Percentiles rank a stretch among this genome's conserved stretches.
Evolutionary conservation across 2,797 vertebrate species (phyloP).

Genomic region (Tapirus indicus): DNA sequence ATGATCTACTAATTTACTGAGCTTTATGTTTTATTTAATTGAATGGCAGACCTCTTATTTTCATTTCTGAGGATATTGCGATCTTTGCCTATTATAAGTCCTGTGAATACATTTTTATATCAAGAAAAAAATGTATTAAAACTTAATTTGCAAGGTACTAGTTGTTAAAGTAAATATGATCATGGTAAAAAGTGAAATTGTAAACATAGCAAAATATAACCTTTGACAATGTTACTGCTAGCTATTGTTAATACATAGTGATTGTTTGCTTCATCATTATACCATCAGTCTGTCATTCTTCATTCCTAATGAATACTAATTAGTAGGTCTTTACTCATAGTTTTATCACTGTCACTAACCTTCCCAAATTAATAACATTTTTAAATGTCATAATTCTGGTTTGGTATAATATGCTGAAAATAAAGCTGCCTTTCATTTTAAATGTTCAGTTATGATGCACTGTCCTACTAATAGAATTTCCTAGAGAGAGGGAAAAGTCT

Average conservation of each 20-base stretch:
- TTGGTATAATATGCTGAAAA: constrained; percentile 69
- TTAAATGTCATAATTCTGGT: constrained; percentile 73
- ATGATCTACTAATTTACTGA: constrained; percentile 80
- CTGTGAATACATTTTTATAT: constrained; percentile 78
- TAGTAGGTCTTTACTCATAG: constrained; percentile 64
- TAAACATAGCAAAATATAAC: constrained; percentile 54
- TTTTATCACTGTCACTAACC: constrained; percentile 67
- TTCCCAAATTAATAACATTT: constrained; percentile 65
- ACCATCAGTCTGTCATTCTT: constrained; percentile 64
- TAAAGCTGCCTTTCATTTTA: constrained; percentile 43
- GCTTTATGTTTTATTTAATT: constrained; percentile 79
- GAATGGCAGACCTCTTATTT: constrained; percentile 80
- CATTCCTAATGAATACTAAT: constrained; percentile 66
- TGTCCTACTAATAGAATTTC: constrained; percentile 56
- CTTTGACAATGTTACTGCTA: constrained; percentile 56
- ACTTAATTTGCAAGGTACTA: constrained; percentile 61
- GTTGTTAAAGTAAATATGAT: constrained; percentile 36
- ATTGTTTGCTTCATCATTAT: constrained; percentile 60
- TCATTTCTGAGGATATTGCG: constrained; percentile 81
- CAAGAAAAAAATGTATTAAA: constrained; percentile 35
- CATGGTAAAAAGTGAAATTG: constrained; percentile 54
- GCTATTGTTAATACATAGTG: constrained; percentile 28
- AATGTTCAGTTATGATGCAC: constrained; percentile 34
- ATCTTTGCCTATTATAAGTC: constrained; percentile 76
- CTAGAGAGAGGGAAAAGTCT: constrained; percentile 17